Base-by-base conservation (phyloP, 2,888 invertebrate genomes). In the Clanis bilineata region DNA sequence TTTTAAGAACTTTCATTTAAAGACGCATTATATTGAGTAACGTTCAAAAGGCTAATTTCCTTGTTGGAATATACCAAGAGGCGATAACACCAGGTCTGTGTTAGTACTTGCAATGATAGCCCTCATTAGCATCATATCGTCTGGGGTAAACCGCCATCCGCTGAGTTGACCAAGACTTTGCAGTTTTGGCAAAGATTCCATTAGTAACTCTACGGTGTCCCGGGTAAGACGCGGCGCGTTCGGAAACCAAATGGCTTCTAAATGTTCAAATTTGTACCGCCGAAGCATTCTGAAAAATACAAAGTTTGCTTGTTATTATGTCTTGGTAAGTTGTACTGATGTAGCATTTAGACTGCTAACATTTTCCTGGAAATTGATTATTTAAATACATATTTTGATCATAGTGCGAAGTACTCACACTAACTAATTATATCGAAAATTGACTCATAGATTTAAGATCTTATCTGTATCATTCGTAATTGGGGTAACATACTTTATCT, bases 211-310 rank as follows among this genome's bases (percentile, higher is more conserved):
- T 47, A 95, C 94, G 0, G 95, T 93, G 58, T 93, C 93, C 3
- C 90, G 80, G 0, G 95, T 94, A 28, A 95, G 84, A 56, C 94
- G 93, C 7, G 94, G 94, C 0, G 95, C 95, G 72, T 94, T 92
- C 1, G 95, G 95, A 68, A 95, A 94, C 95, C 95, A 95, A 60
- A 95, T 86, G 62, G 94, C 94, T 85, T 95, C 95, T 44, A 95
- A 84, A 62, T 92, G 82, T 36, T 92, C 86, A 72, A 95, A 94
- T 68, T 94, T 93, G 77, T 94, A 91, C 56, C 95, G 94, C 18
- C 94, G 93, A 66, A 95, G 92, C 77, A 95, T 92, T 74, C 95
- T 94, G 85, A 69, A 93, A 87, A 47, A 25, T 28, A 21, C 22
- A 18, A 57, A 32, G 15, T 10, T 36, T 32, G 32, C 36, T 36